Evolutionary conservation across 2,888 invertebrate genomes (phyloP), one percentile per base, ranked within the genome.

Genomic region (Pseudoips prasinana): DNA sequence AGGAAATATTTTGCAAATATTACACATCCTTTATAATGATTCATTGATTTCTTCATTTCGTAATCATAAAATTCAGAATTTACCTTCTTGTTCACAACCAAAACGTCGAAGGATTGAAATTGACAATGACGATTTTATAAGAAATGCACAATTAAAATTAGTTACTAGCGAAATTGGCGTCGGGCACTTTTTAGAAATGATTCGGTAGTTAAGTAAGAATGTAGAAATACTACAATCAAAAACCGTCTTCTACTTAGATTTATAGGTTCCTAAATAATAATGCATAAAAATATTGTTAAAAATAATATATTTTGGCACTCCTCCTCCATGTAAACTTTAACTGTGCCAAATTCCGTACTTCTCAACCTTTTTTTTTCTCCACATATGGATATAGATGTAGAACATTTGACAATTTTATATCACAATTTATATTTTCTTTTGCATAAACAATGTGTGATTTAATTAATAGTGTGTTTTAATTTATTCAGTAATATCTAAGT

Each of bases 1-100:
- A 24, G 19, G 18, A 18, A 38, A 22, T 10, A n/a, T 38, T 20
- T 30, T 38, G 33, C 28, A 29, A 33, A 24, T 29, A 24, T 32
- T 37, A 10, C 31, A 28, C 19, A 29, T 33, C 20, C 17, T 33
- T 7, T 9, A 4, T 20, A 23, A 33, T 8, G 27, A 33, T 33
- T 27, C 17, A 8, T 22, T 17, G 8, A 11, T 29, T 22, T 18
- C 22, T 29, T 29, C 29, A 29, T 29, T 22, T 14, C 23, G 17
- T 22, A 30, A 14, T 30, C 7, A 30, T 22, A 29, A 10, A 8
- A 18, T 22, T 29, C 22, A 29, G 28, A 28, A 20, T 20, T 20
- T 5, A 4, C 20, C 20, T 20, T 20, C 20, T 20, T 20, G 7
- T 7, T 20, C 20, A 20, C 20, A 20, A 20, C 20, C 20, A 5